A percentile compares a stretch with the other conserved stretches of the same genome.
phyloP scores from a whole-genome alignment of 2,888 invertebrate genomes.

The Agriopis aurantiaria region DNA sequence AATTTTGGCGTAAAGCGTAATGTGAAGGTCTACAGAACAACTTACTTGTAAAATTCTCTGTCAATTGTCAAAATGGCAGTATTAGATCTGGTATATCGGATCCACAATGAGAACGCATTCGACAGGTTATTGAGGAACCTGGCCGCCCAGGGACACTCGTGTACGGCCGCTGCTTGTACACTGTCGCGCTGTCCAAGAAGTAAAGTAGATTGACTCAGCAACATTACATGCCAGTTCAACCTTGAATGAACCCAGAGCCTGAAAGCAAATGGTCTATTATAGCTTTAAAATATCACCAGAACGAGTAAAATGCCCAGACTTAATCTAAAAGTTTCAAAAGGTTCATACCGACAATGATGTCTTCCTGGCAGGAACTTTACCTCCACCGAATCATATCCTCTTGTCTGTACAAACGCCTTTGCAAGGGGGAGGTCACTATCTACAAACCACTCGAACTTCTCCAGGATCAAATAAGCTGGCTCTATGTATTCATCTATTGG shows the following conservation, averaged over 20 bases:
- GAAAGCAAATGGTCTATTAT: slow-evolving; percentile 29
- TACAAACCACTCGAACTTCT: slow-evolving; percentile 74
- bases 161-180: slow-evolving; percentile 64
- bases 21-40: not conserved
- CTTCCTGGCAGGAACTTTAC: slow-evolving; percentile 69
- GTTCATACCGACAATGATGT: slow-evolving; percentile 72
- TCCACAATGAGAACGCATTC: slow-evolving; percentile 67
- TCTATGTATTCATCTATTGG: slow-evolving; percentile 65
- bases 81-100: slow-evolving; percentile 58
- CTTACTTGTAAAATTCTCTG: slow-evolving; percentile 67
- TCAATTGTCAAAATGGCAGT: slow-evolving; percentile 51
- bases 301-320: too few relatives aligned
- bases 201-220: slow-evolving; percentile 69
- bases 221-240: slow-evolving; percentile 67
- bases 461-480: slow-evolving; percentile 69
- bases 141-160: slow-evolving; percentile 73
- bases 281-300: not conserved
- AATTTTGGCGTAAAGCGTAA: not conserved
- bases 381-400: slow-evolving; percentile 67
- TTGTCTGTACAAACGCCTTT: slow-evolving; percentile 64
- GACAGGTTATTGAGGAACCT: slow-evolving; percentile 65
- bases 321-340: not conserved
- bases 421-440: slow-evolving; percentile 61
- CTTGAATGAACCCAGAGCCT: slow-evolving; percentile 77
- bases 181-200: slow-evolving; percentile 69